These are phyloP conservation scores for Coptodon bakossiorum DNA, from an alignment of 2,113 vertebrate genomes.

Conservation along the genomic window DNA sequence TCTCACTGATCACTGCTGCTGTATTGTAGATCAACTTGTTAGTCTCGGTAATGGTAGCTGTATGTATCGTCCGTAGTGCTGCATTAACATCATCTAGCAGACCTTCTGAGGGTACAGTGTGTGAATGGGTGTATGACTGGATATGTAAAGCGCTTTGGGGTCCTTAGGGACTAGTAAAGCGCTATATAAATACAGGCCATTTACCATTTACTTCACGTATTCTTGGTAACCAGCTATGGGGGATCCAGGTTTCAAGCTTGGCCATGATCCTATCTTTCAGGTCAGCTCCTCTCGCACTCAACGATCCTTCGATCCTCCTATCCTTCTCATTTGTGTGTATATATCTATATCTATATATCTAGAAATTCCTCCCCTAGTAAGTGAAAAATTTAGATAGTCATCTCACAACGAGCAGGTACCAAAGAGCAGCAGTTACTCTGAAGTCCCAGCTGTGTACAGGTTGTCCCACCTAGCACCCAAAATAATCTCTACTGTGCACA, in stretches of 20 bases:
- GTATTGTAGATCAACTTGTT: neutral
- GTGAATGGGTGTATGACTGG: too few relatives aligned
- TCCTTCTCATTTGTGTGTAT: too few relatives aligned
- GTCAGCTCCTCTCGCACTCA: neutral
- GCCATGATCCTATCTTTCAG: neutral
- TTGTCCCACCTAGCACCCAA: neutral
- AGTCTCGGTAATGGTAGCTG: neutral
- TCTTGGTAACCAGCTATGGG: neutral
- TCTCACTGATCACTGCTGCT: neutral
- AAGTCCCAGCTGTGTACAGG: neutral
- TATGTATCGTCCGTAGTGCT: neutral
- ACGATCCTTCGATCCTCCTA: neutral
- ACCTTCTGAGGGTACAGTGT: neutral
- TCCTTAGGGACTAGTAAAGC: too few relatives aligned
- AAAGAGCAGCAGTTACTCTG: neutral
- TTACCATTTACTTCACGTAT: neutral
- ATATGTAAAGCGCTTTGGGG: too few relatives aligned
- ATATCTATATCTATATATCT: too few relatives aligned
- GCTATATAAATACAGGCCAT: too few relatives aligned
- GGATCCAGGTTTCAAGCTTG: neutral
- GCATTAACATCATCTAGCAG: neutral
- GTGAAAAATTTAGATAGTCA: neutral
- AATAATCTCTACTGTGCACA: neutral
- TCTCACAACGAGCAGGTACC: neutral
- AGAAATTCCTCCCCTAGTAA: neutral